Evolutionary conservation across 2,888 invertebrate genomes (phyloP).

Genomic region (Loripinus fragilis): DNA sequence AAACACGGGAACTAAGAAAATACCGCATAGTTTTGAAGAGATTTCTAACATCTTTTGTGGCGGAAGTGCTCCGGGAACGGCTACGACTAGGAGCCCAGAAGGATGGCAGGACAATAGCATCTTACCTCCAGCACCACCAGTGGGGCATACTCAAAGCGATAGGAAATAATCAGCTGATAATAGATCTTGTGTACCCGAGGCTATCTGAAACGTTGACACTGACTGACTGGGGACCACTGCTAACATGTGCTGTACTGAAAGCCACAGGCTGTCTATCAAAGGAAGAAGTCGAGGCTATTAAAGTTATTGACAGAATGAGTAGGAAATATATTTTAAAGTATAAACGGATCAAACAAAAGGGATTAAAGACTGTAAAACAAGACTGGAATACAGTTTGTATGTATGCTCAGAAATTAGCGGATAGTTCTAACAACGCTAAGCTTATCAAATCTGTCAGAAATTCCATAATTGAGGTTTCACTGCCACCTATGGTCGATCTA

Average conservation of each 20-base stretch:
- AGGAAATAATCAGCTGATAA: not conserved
- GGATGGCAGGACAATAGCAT: not conserved
- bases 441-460: conserved; percentile 42
- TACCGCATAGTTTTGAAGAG: conserved; percentile 37
- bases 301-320: not conserved
- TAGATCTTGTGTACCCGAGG: not conserved
- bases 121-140: not conserved
- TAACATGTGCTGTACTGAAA: not conserved
- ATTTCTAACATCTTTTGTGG: conserved; percentile 35
- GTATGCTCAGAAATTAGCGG: conserved; percentile 42
- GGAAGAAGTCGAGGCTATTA: not conserved
- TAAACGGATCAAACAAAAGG: not conserved
- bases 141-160: not conserved
- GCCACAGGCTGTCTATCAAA: not conserved
- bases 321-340: not conserved
- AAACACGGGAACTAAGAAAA: not conserved
- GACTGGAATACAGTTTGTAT: conserved; percentile 43
- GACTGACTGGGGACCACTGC: not conserved
- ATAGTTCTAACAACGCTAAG: conserved; percentile 28
- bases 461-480: conserved; percentile 45
- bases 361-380: conserved; percentile 9
- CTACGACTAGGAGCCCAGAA: conserved; percentile 31
- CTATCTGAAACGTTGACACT: not conserved
- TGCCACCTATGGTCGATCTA: conserved; percentile 17
- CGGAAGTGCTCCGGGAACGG: conserved; percentile 42